These are phyloP conservation scores for Oreochromis mossambicus DNA, from an alignment of 2,797 vertebrate species.

Conservation along the genomic window DNA sequence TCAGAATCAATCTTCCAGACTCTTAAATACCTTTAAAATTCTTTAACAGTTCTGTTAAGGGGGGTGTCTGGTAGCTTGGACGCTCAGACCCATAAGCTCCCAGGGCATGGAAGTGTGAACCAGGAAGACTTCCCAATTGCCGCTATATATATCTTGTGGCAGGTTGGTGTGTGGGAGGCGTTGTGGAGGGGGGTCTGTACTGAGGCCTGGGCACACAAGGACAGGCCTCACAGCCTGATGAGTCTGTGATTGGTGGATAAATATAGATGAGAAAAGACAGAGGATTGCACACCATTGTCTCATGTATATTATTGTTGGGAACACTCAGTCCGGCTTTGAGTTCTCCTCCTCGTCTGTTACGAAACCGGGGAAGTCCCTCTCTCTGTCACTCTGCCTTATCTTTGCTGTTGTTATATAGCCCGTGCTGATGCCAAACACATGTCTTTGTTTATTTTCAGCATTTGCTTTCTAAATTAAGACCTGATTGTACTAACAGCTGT, in stretches of 20 bases:
- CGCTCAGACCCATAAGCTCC: background rate
- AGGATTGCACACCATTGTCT: conserved; percentile 42
- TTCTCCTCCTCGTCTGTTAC: conserved; percentile 9
- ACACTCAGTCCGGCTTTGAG: conserved; percentile 7
- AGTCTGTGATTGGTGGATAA: conserved; percentile 51
- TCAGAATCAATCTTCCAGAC: background rate
- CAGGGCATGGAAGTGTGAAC: conserved; percentile 40
- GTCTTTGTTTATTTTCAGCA: conserved; percentile 59
- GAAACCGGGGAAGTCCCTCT: conserved; percentile 63
- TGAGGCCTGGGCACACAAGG: conserved; percentile 54
- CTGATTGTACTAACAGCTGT: conserved; percentile 60
- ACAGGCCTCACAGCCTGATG: conserved; percentile 27
- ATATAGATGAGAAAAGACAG: conserved; percentile 59
- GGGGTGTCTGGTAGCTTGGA: background rate
- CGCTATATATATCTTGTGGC: conserved; percentile 50
- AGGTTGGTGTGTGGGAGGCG: conserved; percentile 11
- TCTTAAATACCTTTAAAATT: conserved; percentile 10
- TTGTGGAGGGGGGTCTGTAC: conserved; percentile 10
- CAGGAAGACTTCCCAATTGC: conserved; percentile 37
- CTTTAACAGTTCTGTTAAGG: conserved; percentile 10
- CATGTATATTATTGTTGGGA: conserved; percentile 12
- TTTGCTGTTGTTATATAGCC: conserved; percentile 44
- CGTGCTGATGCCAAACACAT: conserved; percentile 49
- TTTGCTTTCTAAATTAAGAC: conserved; percentile 60
- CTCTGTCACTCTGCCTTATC: conserved; percentile 8